Conservation (phyloP, 2,113 vertebrate species). For the Sylvietta virens region DNA sequence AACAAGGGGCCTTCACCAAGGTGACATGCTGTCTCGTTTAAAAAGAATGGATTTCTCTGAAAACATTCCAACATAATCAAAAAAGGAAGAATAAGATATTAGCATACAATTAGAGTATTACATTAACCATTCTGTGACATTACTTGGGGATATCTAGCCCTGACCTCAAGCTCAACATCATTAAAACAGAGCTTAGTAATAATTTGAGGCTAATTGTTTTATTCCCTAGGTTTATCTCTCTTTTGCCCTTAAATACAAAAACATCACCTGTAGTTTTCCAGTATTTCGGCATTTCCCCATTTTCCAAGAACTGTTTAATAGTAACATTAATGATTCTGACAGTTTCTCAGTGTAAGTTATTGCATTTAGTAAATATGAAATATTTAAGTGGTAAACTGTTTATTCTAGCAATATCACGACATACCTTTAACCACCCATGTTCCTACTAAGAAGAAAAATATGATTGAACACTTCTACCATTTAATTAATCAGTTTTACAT, state of each 20-base stretch:
- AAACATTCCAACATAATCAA: neutral
- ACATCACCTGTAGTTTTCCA: neutral
- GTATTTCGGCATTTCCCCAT: neutral
- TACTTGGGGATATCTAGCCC: neutral
- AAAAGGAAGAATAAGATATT: neutral
- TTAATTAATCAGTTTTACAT: neutral
- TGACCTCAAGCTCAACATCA: neutral
- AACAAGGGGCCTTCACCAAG: neutral
- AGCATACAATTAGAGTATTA: neutral
- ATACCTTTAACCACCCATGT: neutral
- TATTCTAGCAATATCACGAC: neutral
- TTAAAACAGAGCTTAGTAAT: neutral
- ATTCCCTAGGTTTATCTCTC: neutral
- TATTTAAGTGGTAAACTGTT: neutral
- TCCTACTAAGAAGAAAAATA: neutral
- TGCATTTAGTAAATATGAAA: neutral
- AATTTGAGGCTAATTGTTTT: slow-evolving; percentile 39
- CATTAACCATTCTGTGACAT: neutral
- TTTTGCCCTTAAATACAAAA: neutral
- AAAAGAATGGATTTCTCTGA: neutral
- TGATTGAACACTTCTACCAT: neutral
- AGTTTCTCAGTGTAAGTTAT: neutral
- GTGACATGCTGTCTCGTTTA: neutral
- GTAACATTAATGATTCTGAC: neutral
- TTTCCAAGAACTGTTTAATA: neutral